Conservation (phyloP, 2,113 vertebrate species). For the Poecile atricapillus region DNA sequence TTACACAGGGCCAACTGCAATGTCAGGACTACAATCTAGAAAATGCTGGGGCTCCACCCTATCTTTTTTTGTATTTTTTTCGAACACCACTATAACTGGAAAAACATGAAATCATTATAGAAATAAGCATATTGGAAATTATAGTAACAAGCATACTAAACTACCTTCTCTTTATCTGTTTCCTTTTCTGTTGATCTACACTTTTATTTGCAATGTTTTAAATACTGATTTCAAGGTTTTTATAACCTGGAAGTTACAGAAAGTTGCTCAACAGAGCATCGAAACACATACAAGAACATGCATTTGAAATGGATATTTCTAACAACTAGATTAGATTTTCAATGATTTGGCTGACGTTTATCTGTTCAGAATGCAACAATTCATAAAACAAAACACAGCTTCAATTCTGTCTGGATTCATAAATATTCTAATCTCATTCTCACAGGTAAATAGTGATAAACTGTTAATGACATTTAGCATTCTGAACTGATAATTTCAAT, state of each 20-base stretch:
- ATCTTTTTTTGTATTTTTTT: rapidly evolving
- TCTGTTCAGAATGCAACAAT: not conserved
- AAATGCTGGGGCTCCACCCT: not conserved
- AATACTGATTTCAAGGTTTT: not conserved
- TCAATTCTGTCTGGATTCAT: not conserved
- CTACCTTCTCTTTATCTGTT: not conserved
- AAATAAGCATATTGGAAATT: not conserved
- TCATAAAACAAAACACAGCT: not conserved
- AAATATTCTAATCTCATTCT: not conserved
- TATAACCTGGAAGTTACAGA: not conserved
- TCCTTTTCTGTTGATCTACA: not conserved
- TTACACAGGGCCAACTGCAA: not conserved
- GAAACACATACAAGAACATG: not conserved
- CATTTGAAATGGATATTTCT: not conserved
- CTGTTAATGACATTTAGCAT: not conserved
- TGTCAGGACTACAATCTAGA: not conserved
- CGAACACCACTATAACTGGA: not conserved
- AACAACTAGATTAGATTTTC: not conserved
- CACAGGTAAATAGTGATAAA: not conserved
- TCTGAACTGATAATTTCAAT: not conserved
- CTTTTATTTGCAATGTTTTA: not conserved
- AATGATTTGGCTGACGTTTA: not conserved
- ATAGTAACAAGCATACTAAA: not conserved
- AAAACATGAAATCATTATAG: not conserved
- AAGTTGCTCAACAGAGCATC: not conserved